Base-by-base conservation (phyloP, 2,797 vertebrate genomes). In the Gymnocypris eckloni region DNA sequence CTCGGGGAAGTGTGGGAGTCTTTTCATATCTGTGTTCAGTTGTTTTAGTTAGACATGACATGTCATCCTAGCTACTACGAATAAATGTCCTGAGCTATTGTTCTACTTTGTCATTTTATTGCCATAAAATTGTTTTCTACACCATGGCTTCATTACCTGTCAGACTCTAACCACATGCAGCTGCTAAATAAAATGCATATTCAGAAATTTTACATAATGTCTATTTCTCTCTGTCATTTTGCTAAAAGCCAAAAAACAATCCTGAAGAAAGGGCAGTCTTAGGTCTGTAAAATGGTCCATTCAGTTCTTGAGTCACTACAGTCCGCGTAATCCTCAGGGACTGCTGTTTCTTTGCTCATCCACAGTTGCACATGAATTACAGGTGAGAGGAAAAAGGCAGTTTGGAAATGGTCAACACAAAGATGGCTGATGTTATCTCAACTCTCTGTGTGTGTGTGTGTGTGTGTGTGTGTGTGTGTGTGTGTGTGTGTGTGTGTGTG, bases 41-140 rank as follows among this genome's bases (percentile, higher is more conserved):
- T 87, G 80, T 83, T 61, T 66, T 81, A 86, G 80, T 70, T 87
- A 91, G 87, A 90, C 86, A 88, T 86, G 81, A 89, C 77, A 87
- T 81, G 64, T 81, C 83, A 87, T 81, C 77, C 71, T 48, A 87
- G 50, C 59, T 83, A 82, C 72, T 72, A 39, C 33, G 80, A 81
- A 84, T 64, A 82, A 73, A 87, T 87, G 71, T 43, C 72, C 71
- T 79, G 25, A 85, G 88, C 69, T 84, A 76, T 79, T 41, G 39
- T 78, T 71, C 16, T 2, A n/a, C 66, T 85, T n/a, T 66, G 15
- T 33, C 59, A 80, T 33, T 64, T 45, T 39, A 77, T 41, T 41
- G 20, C 10, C 10, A 25, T 43, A 10, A 43, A 78, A 59, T 79
- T 18, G 22, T 41, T 45, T 79, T 75, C 67, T 33, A 33, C 33